These are phyloP conservation scores for Pipistrellus kuhlii DNA, from an alignment of 2,797 vertebrate species.

Conservation along the genomic window DNA sequence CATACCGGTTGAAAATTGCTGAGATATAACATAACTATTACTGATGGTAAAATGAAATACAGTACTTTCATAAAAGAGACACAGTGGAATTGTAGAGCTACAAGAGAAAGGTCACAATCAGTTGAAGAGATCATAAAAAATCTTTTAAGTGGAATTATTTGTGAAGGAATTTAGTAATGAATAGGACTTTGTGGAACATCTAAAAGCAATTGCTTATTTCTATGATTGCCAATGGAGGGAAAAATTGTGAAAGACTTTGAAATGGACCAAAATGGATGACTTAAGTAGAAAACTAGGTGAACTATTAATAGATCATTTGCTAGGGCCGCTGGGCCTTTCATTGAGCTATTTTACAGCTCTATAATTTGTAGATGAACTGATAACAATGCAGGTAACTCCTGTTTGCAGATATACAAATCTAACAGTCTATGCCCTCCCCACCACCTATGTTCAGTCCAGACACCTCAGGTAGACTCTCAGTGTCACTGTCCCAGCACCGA, in stretches of 20 bases:
- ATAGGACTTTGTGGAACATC: neutral
- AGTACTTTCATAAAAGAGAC: neutral
- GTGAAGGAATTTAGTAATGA: neutral
- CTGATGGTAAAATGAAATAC: neutral
- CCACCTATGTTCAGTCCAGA: neutral
- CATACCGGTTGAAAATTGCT: neutral
- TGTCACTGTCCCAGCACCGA: no score
- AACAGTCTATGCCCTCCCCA: neutral
- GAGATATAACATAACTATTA: neutral
- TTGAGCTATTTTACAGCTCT: neutral
- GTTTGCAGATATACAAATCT: neutral
- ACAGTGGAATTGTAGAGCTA: neutral
- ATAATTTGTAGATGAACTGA: neutral
- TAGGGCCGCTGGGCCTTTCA: neutral
- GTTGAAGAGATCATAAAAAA: neutral
- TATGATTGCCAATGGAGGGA: neutral
- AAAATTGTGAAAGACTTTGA: constrained; percentile 16
- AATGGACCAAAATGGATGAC: neutral
- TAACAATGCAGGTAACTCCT: neutral
- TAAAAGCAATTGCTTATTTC: constrained; percentile 11
- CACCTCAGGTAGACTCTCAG: neutral
- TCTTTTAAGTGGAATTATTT: neutral
- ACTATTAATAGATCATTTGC: neutral
- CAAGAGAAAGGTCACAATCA: neutral
- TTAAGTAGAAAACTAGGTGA: neutral